Base-by-base conservation (phyloP, 2,113 vertebrate species). In the Alouatta palliata region DNA sequence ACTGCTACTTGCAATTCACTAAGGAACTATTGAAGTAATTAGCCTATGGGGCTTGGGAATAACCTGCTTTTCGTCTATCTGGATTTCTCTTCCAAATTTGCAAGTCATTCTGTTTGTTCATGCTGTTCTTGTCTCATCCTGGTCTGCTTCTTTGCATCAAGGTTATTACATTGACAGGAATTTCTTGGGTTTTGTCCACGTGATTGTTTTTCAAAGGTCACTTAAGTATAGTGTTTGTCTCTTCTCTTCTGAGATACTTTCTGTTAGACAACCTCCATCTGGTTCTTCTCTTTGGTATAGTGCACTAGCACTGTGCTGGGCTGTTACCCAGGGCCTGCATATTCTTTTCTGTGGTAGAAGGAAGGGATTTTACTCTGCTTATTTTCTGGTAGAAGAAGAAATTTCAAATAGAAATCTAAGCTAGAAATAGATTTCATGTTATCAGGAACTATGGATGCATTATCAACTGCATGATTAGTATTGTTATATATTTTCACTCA, bases 191-290 rank as follows among this genome's bases (percentile, higher is more conserved):
- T 91, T 79, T 87, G 75, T 91, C 80, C 91, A 76, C 80, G 47
- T 96, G 79, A 90, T 95, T 95, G 82, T 96, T 82, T 97, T 92
- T 97, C 92, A 93, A 75, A 93, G 93, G 88, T 94, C 88, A 76
- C 40, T 92, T 84, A 92, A 92, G 43, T 90, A 66, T 71, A 87
- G 58, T 49, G 35, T 95, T 94, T 49, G 7, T 83, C 56, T 80
- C 27, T 71, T 91, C 35, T 93, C 21, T 95, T 81, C 35, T 58
- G 43, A 47, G 37, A 61, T 16, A 70, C 14, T 68, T 88, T 92
- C 10, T 77, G 21, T 87, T 52, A 56, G 32, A 68, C 54, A 90
- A 32, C 17, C 61, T 76, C 40, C 5, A 5, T 87, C 58, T 27
- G 21, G 70, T 25, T 90, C 19, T 32, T 86, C 17, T 92, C 9